Evolutionary conservation across 2,888 invertebrate species (phyloP), one percentile per base, ranked within the genome.

Genomic region (Blomia tropicalis): DNA sequence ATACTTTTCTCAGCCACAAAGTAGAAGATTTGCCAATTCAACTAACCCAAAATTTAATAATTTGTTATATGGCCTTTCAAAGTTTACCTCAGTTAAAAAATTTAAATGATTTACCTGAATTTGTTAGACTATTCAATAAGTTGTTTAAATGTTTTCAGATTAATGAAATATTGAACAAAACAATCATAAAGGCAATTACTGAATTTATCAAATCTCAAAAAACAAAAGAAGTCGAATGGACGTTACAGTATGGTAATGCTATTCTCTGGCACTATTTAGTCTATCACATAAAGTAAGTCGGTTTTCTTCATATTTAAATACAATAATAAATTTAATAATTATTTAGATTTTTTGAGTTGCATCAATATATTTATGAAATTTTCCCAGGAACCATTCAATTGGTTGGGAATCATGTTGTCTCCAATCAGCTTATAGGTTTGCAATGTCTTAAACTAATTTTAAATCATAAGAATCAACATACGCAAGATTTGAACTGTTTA

Each of bases 371-470:
- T 22, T 56, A 27, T 19, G 31, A 56, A 3, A 19, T 56, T 3
- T 56, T 56, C 23, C 56, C 56, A 22, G 7, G 11, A 3, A 29
- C 56, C 25, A 56, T 36, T 17, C 31, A 56, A 56, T 25, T 31
- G 2, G 11, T 56, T 2, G 56, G 29, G 11, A 31, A 56, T 56
- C 5, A 14, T 4, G 2, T 56, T 14, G 36, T 25, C 17, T 31
- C 31, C 11, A 56, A 56, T 36, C 56, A 56, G 23, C 23, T 25
- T 17, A 36, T 56, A 19, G 29, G 56, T 31, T 56, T 56, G 29
- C 11, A 56, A 19, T 56, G 56, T 36, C 27, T 56, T 3, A n/a
- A 31, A 2, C 14, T 25, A 25, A 19, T 56, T 14, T 30, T 56
- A 2, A 56, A 31, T 11, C 25, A 23, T 36, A 17, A 23, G 11